Conservation (phyloP, 2,888 invertebrate genomes). For the Protula sp. region DNA sequence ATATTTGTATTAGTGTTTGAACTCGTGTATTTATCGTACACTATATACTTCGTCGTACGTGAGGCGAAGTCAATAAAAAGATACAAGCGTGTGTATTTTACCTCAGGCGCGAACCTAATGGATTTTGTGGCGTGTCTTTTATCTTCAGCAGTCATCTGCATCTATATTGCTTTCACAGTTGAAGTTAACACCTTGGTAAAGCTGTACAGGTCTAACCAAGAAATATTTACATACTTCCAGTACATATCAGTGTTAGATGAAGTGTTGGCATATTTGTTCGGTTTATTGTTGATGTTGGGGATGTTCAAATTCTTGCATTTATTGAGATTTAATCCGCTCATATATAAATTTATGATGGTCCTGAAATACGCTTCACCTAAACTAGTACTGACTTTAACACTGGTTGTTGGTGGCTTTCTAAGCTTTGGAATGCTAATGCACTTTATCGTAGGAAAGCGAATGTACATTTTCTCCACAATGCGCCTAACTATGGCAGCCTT, state of each 20-base stretch:
- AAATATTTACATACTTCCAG: not conserved
- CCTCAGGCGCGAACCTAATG: not conserved
- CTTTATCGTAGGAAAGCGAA: not conserved
- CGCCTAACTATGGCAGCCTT: not conserved
- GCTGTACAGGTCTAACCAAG: not conserved
- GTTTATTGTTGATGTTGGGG: not conserved
- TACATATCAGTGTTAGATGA: not conserved
- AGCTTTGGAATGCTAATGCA: not conserved
- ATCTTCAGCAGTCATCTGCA: not conserved
- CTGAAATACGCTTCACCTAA: not conserved
- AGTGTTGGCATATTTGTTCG: not conserved
- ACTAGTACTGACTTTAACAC: not conserved
- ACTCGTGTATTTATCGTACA: constrained; percentile 6
- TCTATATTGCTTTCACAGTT: not conserved
- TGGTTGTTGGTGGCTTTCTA: not conserved
- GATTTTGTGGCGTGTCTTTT: not conserved
- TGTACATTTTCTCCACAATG: not conserved
- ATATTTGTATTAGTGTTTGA: constrained; percentile 10
- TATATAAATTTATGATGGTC: not conserved
- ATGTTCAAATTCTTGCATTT: constrained; percentile 8
- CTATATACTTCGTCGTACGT: constrained; percentile 5
- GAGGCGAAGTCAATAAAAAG: not conserved
- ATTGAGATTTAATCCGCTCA: constrained; percentile 5
- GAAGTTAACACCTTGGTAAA: not conserved
- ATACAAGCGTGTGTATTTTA: not conserved